Evolutionary conservation across 2,797 vertebrate genomes (phyloP).

Genomic region (Scomberomorus guttatus): DNA sequence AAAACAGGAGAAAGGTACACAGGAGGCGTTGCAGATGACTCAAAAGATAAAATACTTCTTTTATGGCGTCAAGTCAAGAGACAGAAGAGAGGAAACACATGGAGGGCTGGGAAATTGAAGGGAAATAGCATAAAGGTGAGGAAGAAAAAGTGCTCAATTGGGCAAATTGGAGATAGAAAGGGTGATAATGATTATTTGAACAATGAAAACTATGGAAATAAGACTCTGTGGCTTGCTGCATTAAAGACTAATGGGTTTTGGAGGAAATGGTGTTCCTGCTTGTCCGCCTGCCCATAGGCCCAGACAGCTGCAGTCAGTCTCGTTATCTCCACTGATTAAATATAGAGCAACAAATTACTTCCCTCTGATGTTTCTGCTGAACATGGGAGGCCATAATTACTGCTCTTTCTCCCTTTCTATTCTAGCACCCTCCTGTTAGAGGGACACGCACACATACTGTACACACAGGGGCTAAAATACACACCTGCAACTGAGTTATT

Average conservation of each 20-base stretch:
- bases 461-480: slow-evolving; percentile 36
- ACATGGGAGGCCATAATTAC: slow-evolving; percentile 83
- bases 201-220: slow-evolving; percentile 71
- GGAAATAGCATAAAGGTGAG: slow-evolving; percentile 32
- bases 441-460: slow-evolving; percentile 28
- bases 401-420: slow-evolving; percentile 72
- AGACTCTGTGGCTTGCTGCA: slow-evolving; percentile 54
- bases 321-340: slow-evolving; percentile 83
- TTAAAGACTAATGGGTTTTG: slow-evolving; percentile 79
- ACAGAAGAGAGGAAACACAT: slow-evolving; percentile 16
- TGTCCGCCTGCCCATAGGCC: slow-evolving; percentile 70
- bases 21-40: slow-evolving; percentile 19
- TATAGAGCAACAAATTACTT: slow-evolving; percentile 86
- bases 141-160: slow-evolving; percentile 32
- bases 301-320: slow-evolving; percentile 78
- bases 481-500: slow-evolving; percentile 61
- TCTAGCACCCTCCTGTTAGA: slow-evolving; percentile 68
- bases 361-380: slow-evolving; percentile 82
- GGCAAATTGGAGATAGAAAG: slow-evolving; percentile 49
- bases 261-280: slow-evolving; percentile 80
- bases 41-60: slow-evolving; percentile 28
- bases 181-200: slow-evolving; percentile 65
- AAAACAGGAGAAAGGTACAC: background rate
- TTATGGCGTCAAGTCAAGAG: slow-evolving; percentile 34
- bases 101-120: slow-evolving; percentile 26